A percentile compares a stretch with the other conserved stretches of the same genome.
Evolutionary conservation across 2,113 vertebrate species (phyloP).

Genomic region (Phalacrocorax brasilianus): DNA sequence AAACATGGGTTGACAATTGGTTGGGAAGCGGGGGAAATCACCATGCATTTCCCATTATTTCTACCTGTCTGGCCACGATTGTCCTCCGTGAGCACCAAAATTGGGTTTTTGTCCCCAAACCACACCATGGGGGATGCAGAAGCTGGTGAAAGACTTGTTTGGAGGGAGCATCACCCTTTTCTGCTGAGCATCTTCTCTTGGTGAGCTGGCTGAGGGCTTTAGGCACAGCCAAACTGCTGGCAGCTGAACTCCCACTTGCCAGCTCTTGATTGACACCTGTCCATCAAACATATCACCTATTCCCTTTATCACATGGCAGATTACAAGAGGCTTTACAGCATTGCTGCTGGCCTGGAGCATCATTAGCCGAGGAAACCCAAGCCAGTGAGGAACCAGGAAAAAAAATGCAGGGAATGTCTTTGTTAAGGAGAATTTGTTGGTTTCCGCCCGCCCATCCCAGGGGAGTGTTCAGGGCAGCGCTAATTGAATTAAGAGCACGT

Average conservation of each 20-base stretch:
- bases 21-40: fast-evolving
- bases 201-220: background rate
- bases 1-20: fast-evolving
- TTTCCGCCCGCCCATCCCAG: conserved; percentile 70
- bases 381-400: conserved; percentile 77
- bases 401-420: conserved; percentile 76
- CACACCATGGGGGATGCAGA: background rate
- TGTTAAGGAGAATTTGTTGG: conserved; percentile 79
- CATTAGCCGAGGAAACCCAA: conserved; percentile 47
- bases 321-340: background rate
- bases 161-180: background rate
- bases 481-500: conserved; percentile 92
- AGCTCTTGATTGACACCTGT: background rate
- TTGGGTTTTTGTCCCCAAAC: background rate
- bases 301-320: fast-evolving
- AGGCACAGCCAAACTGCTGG: background rate
- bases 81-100: fast-evolving
- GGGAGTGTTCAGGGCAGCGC: conserved; percentile 82
- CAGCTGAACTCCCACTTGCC: background rate
- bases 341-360: background rate
- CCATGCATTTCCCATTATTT: fast-evolving
- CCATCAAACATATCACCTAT: background rate
- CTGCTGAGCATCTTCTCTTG: background rate
- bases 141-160: too few species aligned
- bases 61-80: background rate